A percentile compares a stretch with the other conserved stretches of the same genome.
These are phyloP conservation scores for Schizotus pectinicornis DNA, from an alignment of 2,888 invertebrate species.

Conservation along the genomic window DNA sequence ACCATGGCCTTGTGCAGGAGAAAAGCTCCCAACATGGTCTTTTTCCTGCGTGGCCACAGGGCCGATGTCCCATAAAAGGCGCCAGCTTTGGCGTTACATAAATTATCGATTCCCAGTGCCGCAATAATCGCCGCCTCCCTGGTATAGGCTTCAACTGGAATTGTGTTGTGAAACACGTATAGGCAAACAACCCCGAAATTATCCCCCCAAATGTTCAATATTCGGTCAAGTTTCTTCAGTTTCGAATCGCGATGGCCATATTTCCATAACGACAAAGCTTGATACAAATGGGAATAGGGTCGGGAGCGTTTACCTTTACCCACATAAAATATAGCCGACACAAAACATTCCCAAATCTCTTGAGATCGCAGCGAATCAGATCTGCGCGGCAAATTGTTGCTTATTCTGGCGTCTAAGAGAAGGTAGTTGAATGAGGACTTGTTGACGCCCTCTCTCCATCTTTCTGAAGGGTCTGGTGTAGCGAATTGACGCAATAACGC, in stretches of 20 bases:
- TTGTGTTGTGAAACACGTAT: conserved; percentile 88
- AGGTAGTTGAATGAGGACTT: conserved; percentile 92
- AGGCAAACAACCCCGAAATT: conserved; percentile 88
- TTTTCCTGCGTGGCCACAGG: conserved; percentile 75
- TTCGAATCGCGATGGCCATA: conserved; percentile 58
- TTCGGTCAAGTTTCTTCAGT: conserved; percentile 73
- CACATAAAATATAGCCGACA: conserved; percentile 91
- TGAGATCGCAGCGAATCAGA: conserved; percentile 59
- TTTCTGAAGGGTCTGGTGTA: conserved; percentile 61
- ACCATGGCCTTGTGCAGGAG: conserved; percentile 81
- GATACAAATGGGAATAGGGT: conserved; percentile 90
- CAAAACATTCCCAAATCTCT: conserved; percentile 76
- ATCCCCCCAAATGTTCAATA: conserved; percentile 86
- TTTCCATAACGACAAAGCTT: conserved; percentile 76
- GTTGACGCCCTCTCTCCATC: conserved; percentile 74
- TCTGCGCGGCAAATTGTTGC: conserved; percentile 74
- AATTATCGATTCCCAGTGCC: conserved; percentile 75
- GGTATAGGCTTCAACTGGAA: conserved; percentile 91
- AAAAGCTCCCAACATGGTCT: conserved; percentile 77
- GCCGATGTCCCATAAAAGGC: conserved; percentile 82
- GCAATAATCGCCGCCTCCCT: conserved; percentile 95
- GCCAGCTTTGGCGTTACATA: conserved; percentile 81
- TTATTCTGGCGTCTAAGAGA: conserved; percentile 84
- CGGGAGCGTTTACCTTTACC: conserved; percentile 89
- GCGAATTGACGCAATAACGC: conserved; percentile 66